These are phyloP conservation scores for Tachyglossus aculeatus DNA, from an alignment of 2,797 vertebrate species.

Conservation along the genomic window DNA sequence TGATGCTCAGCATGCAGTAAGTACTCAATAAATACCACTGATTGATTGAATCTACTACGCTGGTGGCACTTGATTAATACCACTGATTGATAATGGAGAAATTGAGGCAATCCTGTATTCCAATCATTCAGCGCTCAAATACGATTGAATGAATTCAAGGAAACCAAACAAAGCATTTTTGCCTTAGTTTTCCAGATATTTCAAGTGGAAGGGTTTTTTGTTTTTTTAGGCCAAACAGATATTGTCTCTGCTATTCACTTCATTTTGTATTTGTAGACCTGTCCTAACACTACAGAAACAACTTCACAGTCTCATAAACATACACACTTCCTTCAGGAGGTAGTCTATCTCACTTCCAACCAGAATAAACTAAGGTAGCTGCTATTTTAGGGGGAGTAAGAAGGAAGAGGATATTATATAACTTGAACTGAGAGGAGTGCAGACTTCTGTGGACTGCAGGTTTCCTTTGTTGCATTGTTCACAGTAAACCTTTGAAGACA, in stretches of 20 bases:
- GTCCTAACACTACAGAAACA: background rate
- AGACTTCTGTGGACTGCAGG: slow-evolving; percentile 39
- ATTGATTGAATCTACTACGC: too few relatives aligned
- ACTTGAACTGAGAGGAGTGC: slow-evolving; percentile 13
- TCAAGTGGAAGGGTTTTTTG: too few relatives aligned
- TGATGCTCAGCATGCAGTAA: too few relatives aligned
- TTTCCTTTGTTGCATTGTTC: slow-evolving; percentile 55
- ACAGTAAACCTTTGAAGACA: slow-evolving; percentile 31
- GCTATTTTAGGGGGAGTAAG: slow-evolving; percentile 58
- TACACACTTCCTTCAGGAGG: slow-evolving; percentile 36
- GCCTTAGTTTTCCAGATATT: too few relatives aligned
- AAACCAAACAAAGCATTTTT: too few relatives aligned
- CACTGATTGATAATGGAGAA: too few relatives aligned
- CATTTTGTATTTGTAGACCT: background rate
- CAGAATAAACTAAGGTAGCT: slow-evolving; percentile 51
- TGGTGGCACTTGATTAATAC: too few relatives aligned
- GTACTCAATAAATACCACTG: too few relatives aligned
- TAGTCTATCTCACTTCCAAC: slow-evolving; percentile 48
- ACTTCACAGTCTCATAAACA: background rate
- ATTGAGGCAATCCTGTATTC: too few relatives aligned
- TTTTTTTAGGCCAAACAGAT: too few relatives aligned
- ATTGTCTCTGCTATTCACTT: background rate
- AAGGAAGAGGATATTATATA: slow-evolving; percentile 59
- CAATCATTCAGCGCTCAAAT: too few relatives aligned
- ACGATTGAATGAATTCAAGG: too few relatives aligned